Base-by-base conservation (phyloP, 2,113 vertebrate species). In the Fregata magnificens region DNA sequence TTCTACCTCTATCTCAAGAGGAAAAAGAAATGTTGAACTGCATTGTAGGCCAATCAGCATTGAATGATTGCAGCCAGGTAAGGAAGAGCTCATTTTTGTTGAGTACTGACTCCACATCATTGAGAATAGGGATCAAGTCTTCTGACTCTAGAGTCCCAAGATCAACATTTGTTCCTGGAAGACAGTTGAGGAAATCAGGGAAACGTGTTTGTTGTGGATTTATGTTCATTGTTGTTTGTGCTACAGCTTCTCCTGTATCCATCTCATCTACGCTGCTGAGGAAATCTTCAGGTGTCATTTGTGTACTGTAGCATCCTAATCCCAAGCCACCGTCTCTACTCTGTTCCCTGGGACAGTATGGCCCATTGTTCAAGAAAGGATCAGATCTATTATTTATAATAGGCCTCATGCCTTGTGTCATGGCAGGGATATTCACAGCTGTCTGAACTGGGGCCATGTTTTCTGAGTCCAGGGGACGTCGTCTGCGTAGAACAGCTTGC, bases 271-370 rank as follows among this genome's bases (percentile, higher is more conserved):
- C 98, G 1, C 99, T 99, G 98, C 97, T 98, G 44, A 99, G 99
- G 95, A 99, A 99, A 96, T 99, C 99, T 96, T 99, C 99, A 3
- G 99, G 99, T 49, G 99, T 99, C 0, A 98, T 99, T 34, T 99
- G 99, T 61, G 99, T 98, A 28, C 99, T 99, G 98, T 99, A 99
- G 92, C 99, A 99, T 52, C 99, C 99, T 16, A 99, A 84, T 12
- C 99, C 99, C 95, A 99, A 97, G 44, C 99, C 99, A 16, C 99
- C 99, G 98, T 99, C 99, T 0, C 98, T 99, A 80, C 99, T 99
- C 97, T 99, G 99, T 38, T 99, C 99, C 96, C 99, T 97, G 10
- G 99, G 99, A 94, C 99, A 99, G 95, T 99, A 99, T 0, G 99
- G 98, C 34, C 99, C 99, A 59, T 99, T 99, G 97, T 97, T 99